Evolutionary conservation across 2,113 vertebrate genomes (phyloP).

Genomic region (Eptatretus burgeri): DNA sequence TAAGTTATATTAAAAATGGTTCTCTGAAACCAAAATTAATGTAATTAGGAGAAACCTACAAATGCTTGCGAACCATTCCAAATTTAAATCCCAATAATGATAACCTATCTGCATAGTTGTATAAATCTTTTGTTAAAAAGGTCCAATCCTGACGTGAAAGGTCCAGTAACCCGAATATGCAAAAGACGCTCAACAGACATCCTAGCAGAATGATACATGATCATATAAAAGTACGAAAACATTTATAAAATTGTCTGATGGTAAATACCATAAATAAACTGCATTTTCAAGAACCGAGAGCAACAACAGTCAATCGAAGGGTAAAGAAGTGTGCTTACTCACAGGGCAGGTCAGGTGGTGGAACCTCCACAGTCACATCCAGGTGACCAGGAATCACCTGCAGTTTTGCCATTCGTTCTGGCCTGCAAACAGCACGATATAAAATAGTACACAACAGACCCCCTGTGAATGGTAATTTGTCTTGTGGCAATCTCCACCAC

Average conservation of each 20-base stretch:
- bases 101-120: no score
- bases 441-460: no score
- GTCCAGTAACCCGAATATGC: neutral
- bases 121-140: no score
- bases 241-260: slow-evolving; percentile 11
- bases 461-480: no score
- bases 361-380: slow-evolving; percentile 71
- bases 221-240: slow-evolving; percentile 8
- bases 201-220: slow-evolving; percentile 8
- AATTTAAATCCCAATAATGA: no score
- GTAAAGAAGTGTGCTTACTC: slow-evolving; percentile 18
- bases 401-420: slow-evolving; percentile 91
- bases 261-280: slow-evolving; percentile 8
- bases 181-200: slow-evolving; percentile 15
- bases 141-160: no score
- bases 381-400: slow-evolving; percentile 90
- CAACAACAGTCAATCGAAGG: neutral
- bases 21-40: no score
- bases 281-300: slow-evolving; percentile 3
- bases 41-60: no score
- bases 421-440: slow-evolving; percentile 21
- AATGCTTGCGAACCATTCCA: no score
- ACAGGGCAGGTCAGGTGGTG: slow-evolving; percentile 66
- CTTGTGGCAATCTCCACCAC: no score
- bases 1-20: no score